Evolutionary conservation across 2,888 invertebrate species (phyloP), one percentile per base, ranked within the genome.

Genomic region (Nomada fucata): DNA sequence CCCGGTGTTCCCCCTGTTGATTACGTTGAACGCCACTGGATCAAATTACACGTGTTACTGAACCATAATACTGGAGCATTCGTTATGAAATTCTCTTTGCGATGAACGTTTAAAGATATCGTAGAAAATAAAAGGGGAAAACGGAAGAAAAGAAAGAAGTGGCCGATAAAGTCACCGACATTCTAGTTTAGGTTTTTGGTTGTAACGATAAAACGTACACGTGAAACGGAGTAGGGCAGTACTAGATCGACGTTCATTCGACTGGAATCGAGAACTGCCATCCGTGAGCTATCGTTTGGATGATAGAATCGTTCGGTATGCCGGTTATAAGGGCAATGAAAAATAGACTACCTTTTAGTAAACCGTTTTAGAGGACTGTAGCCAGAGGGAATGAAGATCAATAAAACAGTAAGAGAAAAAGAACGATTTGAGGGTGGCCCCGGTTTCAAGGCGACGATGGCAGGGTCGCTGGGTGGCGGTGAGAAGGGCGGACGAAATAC

Each of bases 401-500:
- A 93, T 93, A 92, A 92, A 93, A 92, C 89, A 90, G 90, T 85
- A 88, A 86, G 90, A 89, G 90, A 86, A 89, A 90, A 89, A 89
- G 90, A 89, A 89, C 88, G 90, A 91, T 89, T 88, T 84, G 88
- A 88, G 88, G 88, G 90, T 89, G 88, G 88, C 87, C 86, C 89
- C 88, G 86, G 79, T 88, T 88, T 88, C 86, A 88, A 85, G 85
- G 86, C 88, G 88, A 85, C 85, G 88, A 82, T 83, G 79, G 59
- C 71, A 61, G 72, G 75, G 86, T 70, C 55, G 82, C 74, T 77
- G 71, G 86, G 81, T 68, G 81, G 84, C 59, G 29, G 63, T 29
- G 55, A 59, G 79, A 71, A 74, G 79, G 85, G 80, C 83, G 82
- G 86, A 86, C 76, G 67, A 79, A 71, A 63, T 55, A 83, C 36